Conservation (phyloP, 2,113 vertebrate genomes). For the Agelaius phoeniceus region DNA sequence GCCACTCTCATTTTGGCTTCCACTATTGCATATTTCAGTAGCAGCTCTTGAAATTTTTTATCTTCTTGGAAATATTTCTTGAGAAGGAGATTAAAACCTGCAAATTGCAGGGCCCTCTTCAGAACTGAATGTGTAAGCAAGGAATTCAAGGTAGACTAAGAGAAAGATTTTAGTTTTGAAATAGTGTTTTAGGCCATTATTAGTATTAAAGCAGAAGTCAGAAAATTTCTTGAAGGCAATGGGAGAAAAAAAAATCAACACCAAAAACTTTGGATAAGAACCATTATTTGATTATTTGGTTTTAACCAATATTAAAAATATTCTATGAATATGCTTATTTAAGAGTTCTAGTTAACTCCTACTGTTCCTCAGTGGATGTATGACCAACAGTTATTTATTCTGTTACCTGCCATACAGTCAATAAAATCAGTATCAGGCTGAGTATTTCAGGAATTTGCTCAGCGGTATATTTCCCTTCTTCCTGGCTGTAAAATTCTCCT, state of each 20-base stretch:
- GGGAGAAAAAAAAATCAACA: background rate
- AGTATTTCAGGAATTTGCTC: background rate
- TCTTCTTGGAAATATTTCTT: background rate
- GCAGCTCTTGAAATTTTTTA: background rate
- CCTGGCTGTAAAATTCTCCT: background rate
- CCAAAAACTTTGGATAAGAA: background rate
- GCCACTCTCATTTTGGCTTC: background rate
- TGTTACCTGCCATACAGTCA: background rate
- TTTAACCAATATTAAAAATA: background rate
- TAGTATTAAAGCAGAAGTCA: background rate
- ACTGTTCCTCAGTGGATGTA: background rate
- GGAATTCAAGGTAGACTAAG: background rate
- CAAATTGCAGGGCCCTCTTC: background rate
- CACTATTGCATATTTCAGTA: background rate
- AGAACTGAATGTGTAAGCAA: background rate
- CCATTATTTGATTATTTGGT: fast-evolving
- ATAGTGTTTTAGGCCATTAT: background rate
- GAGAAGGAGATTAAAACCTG: background rate
- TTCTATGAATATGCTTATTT: background rate
- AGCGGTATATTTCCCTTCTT: background rate
- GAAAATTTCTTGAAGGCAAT: background rate
- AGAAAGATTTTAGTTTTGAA: background rate
- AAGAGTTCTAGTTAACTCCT: background rate
- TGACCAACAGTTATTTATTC: background rate
- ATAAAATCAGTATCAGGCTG: background rate